Base-by-base conservation (phyloP, 2,888 invertebrate species). In the Agrochola litura region DNA sequence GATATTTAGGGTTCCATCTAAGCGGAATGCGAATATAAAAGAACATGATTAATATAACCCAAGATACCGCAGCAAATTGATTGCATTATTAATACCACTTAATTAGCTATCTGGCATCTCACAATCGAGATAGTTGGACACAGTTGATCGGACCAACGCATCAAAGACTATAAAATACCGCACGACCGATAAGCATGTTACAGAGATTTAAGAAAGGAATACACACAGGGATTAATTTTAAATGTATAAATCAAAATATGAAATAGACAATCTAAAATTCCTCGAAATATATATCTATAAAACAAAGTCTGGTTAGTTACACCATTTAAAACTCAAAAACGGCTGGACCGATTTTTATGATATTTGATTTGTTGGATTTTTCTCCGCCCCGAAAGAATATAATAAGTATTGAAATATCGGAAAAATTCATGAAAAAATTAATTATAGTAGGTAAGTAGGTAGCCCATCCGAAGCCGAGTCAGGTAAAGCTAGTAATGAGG, bases 61-160 rank as follows among this genome's bases (percentile, higher is more conserved):
- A 41, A 73, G 56, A 73, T 84, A 69, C 22, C 6, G 10, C 56
- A 70, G 43, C n/a, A 74, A 84, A 74, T 74, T 61, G 52, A 67
- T 73, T 74, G 12, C 73, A 73, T 56, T 58, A 70, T 72, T 78
- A 75, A 61, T 75, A 67, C 61, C 66, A 79, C 73, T 70, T 72
- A 83, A 88, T 83, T 83, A 83, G 67, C 43, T 82, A 75, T 73
- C 70, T 61, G 76, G 78, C 25, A 78, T 84, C 73, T 58, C 69
- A 73, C 30, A 77, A 77, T 77, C 19, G 69, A 75, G 54, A 79
- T 84, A 82, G 77, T 82, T 77, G 46, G 66, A 56, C 46, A 76
- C 76, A 76, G 69, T 88, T 73, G 73, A 87, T 79, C 43, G 61
- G 64, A 74, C 79, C 74, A 67, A 73, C 73, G 74, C 73, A 85